These are phyloP conservation scores for Siniperca obscura DNA, from an alignment of 2,797 vertebrate genomes.

Conservation along the genomic window DNA sequence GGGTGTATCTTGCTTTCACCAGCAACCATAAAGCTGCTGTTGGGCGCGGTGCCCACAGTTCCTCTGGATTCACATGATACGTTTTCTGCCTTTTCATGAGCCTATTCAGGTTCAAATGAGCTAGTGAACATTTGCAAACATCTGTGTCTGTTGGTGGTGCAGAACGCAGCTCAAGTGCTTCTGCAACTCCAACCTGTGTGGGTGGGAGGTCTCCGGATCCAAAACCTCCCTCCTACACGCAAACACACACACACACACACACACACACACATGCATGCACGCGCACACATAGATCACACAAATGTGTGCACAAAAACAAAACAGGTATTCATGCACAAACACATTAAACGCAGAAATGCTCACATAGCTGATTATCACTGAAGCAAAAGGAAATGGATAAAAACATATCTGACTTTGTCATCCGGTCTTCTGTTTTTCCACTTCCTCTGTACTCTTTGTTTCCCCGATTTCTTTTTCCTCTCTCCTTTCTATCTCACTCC, in stretches of 20 bases:
- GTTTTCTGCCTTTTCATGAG: constrained; percentile 49
- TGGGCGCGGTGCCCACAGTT: constrained; percentile 40
- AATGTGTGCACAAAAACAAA: constrained; percentile 11
- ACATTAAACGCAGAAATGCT: constrained; percentile 10
- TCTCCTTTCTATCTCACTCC: constrained; percentile 7
- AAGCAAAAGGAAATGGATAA: constrained; percentile 40
- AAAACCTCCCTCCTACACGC: constrained; percentile 72
- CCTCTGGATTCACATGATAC: constrained; percentile 43
- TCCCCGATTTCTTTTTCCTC: constrained; percentile 8
- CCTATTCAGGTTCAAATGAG: constrained; percentile 60
- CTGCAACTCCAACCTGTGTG: constrained; percentile 71
- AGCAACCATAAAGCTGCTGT: constrained; percentile 24
- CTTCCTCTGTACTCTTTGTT: constrained; percentile 35
- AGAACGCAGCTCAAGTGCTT: constrained; percentile 74
- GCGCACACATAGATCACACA: constrained; percentile 6
- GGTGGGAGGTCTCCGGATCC: constrained; percentile 68
- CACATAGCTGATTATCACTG: constrained; percentile 33
- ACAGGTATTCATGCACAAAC: constrained; percentile 9
- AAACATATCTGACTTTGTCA: constrained; percentile 48
- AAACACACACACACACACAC: constrained; percentile 16
- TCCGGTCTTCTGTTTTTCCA: constrained; percentile 49
- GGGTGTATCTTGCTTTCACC: constrained; percentile 36
- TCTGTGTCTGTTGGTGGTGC: constrained; percentile 60
- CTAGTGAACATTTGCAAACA: constrained; percentile 72
- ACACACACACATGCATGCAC: not conserved